phyloP scores from a whole-genome alignment of 2,113 vertebrate genomes.

The Pitta sordida region DNA sequence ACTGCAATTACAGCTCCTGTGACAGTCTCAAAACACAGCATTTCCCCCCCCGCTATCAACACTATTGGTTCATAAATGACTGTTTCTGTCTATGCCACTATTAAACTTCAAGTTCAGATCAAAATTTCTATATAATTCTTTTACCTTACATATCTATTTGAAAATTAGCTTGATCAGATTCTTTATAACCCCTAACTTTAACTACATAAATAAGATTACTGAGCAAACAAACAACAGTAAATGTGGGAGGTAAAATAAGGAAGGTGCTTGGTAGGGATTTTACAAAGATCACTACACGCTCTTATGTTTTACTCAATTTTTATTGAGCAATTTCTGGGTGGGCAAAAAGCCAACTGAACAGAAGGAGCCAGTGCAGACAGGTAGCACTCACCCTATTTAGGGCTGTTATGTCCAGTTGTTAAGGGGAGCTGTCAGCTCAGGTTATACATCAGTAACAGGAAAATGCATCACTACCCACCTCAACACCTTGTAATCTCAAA shows the following conservation, averaged over 20 bases:
- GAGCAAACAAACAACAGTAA: background rate
- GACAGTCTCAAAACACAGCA: background rate
- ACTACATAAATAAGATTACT: background rate
- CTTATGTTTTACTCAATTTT: background rate
- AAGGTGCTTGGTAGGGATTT: background rate
- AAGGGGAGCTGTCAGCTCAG: background rate
- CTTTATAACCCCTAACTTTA: background rate
- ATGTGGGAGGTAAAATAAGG: background rate
- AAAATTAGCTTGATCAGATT: background rate
- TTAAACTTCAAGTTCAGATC: background rate
- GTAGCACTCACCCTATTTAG: background rate
- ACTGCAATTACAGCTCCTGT: background rate
- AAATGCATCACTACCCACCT: background rate
- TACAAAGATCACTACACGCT: background rate
- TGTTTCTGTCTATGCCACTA: background rate
- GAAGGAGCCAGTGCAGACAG: background rate
- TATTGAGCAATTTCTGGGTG: background rate
- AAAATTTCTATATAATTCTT: background rate
- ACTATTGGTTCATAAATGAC: background rate
- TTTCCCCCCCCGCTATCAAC: rapidly evolving
- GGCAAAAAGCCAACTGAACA: constrained; percentile 39
- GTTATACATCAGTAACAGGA: background rate
- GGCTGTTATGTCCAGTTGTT: background rate
- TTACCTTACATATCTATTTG: background rate
- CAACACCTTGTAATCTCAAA: background rate